Conservation (phyloP, 1,140 invertebrate genomes). For the Lasaia peninsularis region DNA sequence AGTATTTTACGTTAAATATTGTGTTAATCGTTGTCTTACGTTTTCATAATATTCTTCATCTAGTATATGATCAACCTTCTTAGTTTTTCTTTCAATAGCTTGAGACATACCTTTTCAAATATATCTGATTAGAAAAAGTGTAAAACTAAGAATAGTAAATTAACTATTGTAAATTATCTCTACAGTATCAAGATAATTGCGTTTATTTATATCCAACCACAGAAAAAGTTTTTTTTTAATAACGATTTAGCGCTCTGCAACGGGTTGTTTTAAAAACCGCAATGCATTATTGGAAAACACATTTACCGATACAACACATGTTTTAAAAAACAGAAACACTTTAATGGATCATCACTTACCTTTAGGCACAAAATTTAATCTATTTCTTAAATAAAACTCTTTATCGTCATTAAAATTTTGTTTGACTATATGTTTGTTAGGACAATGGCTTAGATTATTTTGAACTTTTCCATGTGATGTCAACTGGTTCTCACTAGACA, state of each 20-base stretch:
- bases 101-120: slow-evolving; percentile 53
- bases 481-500: neutral
- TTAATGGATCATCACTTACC: slow-evolving; percentile 31
- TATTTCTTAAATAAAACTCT: slow-evolving; percentile 43
- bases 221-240: too few species aligned
- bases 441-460: neutral
- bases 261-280: too few species aligned
- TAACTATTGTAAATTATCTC: too few species aligned
- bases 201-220: too few species aligned
- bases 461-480: neutral
- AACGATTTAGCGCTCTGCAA: too few species aligned
- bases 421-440: neutral
- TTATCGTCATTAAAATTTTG: neutral
- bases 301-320: too few species aligned
- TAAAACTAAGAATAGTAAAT: too few species aligned
- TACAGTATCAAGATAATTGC: too few species aligned
- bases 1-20: too few species aligned
- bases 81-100: slow-evolving; percentile 42
- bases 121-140: neutral
- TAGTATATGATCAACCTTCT: neutral
- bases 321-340: neutral
- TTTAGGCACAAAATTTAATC: slow-evolving; percentile 54
- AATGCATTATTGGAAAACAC: too few species aligned
- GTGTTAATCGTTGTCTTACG: slow-evolving; percentile 32
- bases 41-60: slow-evolving; percentile 46